Evolutionary conservation across 2,888 invertebrate genomes (phyloP).

Genomic region (Ferrisia virgata): DNA sequence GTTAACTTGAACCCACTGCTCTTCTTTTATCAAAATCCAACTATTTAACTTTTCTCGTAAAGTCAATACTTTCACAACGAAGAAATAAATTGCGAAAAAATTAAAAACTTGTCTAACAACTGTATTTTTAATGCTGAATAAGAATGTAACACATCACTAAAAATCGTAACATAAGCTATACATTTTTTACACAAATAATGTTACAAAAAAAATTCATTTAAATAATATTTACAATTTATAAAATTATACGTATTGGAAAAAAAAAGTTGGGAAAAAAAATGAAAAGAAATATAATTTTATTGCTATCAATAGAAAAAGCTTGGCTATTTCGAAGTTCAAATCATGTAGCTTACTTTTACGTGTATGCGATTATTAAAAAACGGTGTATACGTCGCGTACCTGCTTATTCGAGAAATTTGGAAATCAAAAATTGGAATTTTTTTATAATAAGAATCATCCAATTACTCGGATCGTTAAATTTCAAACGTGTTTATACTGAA

Average conservation of each 20-base stretch:
- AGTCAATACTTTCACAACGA: background rate
- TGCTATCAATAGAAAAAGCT: background rate
- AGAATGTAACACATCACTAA: slow-evolving; percentile 44
- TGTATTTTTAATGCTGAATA: slow-evolving; percentile 43
- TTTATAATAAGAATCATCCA: too few relatives aligned
- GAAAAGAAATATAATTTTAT: background rate
- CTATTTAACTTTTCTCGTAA: background rate
- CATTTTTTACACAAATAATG: slow-evolving; percentile 32
- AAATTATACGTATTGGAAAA: slow-evolving; percentile 12
- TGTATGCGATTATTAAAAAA: background rate
- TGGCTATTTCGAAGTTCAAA: slow-evolving; percentile 16
- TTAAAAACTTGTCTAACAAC: slow-evolving; percentile 41
- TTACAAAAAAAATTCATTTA: slow-evolving; percentile 24
- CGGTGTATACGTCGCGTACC: background rate
- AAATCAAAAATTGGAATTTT: too few relatives aligned
- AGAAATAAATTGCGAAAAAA: slow-evolving; percentile 17
- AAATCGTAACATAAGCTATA: slow-evolving; percentile 43
- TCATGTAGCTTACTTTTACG: background rate
- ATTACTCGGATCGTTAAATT: too few relatives aligned
- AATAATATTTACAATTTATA: slow-evolving; percentile 27
- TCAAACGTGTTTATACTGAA: too few relatives aligned
- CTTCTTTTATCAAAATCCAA: too few relatives aligned
- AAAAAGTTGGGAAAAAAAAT: background rate
- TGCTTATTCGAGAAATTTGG: too few relatives aligned
- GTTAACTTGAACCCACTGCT: too few relatives aligned